Evolutionary conservation across 1,140 invertebrate species (phyloP).

Genomic region (Condylostylus longicornis): DNA sequence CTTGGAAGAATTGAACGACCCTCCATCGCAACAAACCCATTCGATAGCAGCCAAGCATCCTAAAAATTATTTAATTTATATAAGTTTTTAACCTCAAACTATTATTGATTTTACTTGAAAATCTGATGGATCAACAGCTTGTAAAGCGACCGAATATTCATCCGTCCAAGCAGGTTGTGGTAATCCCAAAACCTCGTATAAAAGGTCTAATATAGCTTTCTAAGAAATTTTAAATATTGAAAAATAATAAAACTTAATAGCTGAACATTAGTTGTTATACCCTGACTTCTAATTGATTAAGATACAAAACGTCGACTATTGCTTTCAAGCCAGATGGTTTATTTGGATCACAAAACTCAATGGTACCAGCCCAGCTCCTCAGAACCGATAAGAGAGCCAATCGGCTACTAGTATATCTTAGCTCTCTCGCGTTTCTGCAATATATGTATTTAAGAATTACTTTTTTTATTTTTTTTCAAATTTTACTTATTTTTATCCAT

Average conservation of each 20-base stretch:
- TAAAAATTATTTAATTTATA: conserved; percentile 25
- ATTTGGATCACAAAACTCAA: conserved; percentile 68
- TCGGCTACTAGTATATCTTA: conserved; percentile 67
- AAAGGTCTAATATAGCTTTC: conserved; percentile 78
- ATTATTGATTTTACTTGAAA: conserved; percentile 33
- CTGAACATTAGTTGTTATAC: conserved; percentile 33
- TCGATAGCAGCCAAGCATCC: conserved; percentile 72
- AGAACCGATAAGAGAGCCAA: conserved; percentile 69
- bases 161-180: conserved; percentile 81
- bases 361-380: conserved; percentile 76
- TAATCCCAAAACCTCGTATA: conserved; percentile 78
- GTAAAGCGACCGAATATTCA: conserved; percentile 71
- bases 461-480: conserved; percentile 27
- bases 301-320: conserved; percentile 71
- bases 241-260: conserved; percentile 1
- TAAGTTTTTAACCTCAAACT: background rate
- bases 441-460: conserved; percentile 15
- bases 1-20: conserved; percentile 68
- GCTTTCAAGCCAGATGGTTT: conserved; percentile 59
- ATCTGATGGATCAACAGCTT: conserved; percentile 70
- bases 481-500: conserved; percentile 40
- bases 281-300: conserved; percentile 75
- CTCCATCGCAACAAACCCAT: conserved; percentile 86
- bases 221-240: conserved; percentile 25
- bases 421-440: conserved; percentile 62